Evolutionary conservation across 2,888 invertebrate genomes (phyloP).

Genomic region (Acleris sparsana): DNA sequence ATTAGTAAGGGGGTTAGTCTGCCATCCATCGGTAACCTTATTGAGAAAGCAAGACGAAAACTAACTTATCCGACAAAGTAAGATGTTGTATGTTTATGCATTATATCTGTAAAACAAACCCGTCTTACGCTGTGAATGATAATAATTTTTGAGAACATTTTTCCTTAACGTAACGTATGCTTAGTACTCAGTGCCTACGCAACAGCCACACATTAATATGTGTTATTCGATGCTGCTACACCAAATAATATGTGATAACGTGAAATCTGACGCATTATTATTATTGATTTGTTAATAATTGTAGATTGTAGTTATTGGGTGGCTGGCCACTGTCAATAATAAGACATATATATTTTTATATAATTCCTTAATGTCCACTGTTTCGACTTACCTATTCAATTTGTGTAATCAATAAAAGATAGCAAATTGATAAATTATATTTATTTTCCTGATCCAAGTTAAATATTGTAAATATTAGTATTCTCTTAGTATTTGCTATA

Average conservation of each 20-base stretch:
- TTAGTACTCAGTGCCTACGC: slow-evolving; percentile 15
- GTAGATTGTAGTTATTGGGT: slow-evolving; percentile 52
- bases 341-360: slow-evolving; percentile 72
- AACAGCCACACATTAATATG: slow-evolving; percentile 14
- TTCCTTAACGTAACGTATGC: background rate
- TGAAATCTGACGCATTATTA: slow-evolving; percentile 50
- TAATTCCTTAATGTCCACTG: slow-evolving; percentile 60
- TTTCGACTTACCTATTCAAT: slow-evolving; percentile 75
- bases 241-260: slow-evolving; percentile 61
- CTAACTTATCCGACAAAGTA: too few species aligned
- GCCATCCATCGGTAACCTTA: too few species aligned
- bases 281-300: slow-evolving; percentile 35
- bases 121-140: background rate
- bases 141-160: background rate
- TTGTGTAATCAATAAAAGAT: slow-evolving; percentile 81
- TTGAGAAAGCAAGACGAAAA: too few species aligned
- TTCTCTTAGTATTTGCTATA: background rate
- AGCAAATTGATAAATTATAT: slow-evolving; percentile 71
- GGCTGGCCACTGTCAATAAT: slow-evolving; percentile 78
- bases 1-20: too few species aligned
- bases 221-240: slow-evolving; percentile 40
- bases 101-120: too few species aligned
- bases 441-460: slow-evolving; percentile 42
- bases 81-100: too few species aligned
- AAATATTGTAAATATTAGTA: background rate